A percentile compares a stretch with the other conserved stretches of the same genome.
Conservation (phyloP, 2,113 vertebrate genomes). For the Cygnus buccinator region DNA sequence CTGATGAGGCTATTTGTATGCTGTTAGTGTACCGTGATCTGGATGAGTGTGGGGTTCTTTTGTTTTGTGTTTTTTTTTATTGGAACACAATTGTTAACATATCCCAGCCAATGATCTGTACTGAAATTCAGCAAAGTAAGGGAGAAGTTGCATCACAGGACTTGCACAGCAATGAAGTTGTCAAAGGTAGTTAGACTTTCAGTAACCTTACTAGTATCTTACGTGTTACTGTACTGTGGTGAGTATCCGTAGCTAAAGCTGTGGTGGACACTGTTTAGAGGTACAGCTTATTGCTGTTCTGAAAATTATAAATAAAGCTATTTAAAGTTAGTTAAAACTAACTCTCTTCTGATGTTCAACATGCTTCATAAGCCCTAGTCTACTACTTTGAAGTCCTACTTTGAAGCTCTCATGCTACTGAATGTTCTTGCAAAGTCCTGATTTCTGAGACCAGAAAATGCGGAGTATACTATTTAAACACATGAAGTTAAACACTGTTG, state of each 20-base stretch:
- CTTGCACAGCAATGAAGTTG: neutral
- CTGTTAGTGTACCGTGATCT: neutral
- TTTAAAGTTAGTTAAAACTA: neutral
- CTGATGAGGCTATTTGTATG: neutral
- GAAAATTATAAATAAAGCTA: neutral
- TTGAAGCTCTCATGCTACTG: too few species aligned
- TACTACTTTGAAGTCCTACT: neutral
- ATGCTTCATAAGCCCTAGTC: neutral
- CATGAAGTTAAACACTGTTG: neutral
- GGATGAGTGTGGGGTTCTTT: neutral
- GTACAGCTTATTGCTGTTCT: neutral
- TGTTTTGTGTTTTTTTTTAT: neutral
- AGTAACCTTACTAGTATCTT: neutral
- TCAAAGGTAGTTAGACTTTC: neutral
- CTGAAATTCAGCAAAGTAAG: constrained; percentile 3
- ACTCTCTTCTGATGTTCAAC: neutral
- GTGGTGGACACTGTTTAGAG: neutral
- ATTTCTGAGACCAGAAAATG: neutral
- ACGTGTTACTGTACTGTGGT: neutral
- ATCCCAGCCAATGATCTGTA: neutral
- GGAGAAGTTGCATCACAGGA: neutral
- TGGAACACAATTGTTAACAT: neutral
- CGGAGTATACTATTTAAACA: neutral
- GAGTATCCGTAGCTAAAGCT: neutral
- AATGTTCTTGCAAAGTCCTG: neutral